Base-by-base conservation (phyloP, 2,113 vertebrate species). In the Australoheros scitulus region DNA sequence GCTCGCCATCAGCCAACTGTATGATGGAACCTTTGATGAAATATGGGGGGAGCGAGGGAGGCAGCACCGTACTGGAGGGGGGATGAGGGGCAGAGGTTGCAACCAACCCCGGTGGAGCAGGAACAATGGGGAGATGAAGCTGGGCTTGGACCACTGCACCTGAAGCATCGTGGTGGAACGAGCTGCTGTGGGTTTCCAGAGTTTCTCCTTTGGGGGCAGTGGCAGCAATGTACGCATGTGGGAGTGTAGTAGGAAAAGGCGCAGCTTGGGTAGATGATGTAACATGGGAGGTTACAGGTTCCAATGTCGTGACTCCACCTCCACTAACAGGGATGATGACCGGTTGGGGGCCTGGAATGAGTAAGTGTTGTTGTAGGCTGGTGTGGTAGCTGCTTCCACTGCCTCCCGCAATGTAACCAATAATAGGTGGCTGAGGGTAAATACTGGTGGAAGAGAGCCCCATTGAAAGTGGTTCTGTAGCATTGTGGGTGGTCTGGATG, bases 1-100 rank as follows among this genome's bases (percentile, higher is more conserved):
- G 96, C 91, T 99, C 98, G 20, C 98, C 98, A 0, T 99, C 97
- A 72, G 98, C 98, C 95, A 99, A 86, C 93, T 98, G 98, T 94
- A 99, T 99, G 94, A 99, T 99, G 2, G 98, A 99, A 88, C 98
- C 98, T 96, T 98, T 98, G 94, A 97, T 96, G 94, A 99, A 99
- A 92, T 99, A 99, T 1, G 98, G 97, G 13, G 98, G 98, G 91
- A 99, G 95, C 2, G 97, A 96, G 8, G 97, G 97, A 8, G 97
- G 96, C 94, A 24, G 96, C 94, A 0, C 95, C 77, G 0, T 90
- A 0, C 95, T 94, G 0, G 96, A 95, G 38, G 94, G 26, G 2
- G 91, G 81, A 10, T 92, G 85, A 29, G 87, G 78, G 29, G 89
- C 79, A 7, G 92, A 87, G 5, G 92, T 22, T 0, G 97, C 68